Evolutionary conservation across 1,140 invertebrate genomes (phyloP), one percentile per base, ranked within the genome.

Genomic region (Grapholita molesta): DNA sequence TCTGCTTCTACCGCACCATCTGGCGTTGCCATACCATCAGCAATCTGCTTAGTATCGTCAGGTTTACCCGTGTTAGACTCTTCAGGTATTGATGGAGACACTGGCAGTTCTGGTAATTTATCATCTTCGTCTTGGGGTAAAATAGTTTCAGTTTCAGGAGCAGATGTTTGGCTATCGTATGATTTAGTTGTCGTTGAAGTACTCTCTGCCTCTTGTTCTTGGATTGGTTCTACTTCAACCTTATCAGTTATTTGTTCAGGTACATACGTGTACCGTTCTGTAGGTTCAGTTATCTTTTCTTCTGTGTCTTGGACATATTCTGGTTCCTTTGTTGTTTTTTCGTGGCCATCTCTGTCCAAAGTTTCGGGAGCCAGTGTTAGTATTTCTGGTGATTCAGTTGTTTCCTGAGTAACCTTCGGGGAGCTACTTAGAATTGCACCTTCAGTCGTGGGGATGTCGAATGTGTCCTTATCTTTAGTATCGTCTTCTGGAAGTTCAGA

Each of bases 301-400:
- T 65, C 64, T 11, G 32, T 33, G 5, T 65, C 64, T 33, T 33
- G 15, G 2, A 33, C 64, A 65, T 65, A 35, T 65, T 65, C 15
- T 21, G 64, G 64, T 38, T 35, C 33, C 25, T 65, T 24, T 1
- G 64, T 65, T 33, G 30, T 5, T 12, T n/a, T 65, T 24, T 52
- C 65, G 0, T 35, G 65, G n/a, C 18, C 23, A n/a, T 48, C 38
- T 24, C 18, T 66, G 2, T 30, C 25, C 28, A 65, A 12, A 5
- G 2, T 11, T 65, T 32, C 61, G 35, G 61, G 25, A 32, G 25
- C 18, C 6, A 30, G 12, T 18, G 61, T 65, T 32, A 21, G 11
- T 9, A 65, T 21, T 18, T 66, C 35, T 28, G 65, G n/a, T 25
- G 18, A 18, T 38, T 15, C 12, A 15, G 65, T 66, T 8, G 38